Base-by-base conservation (phyloP, 1,140 invertebrate genomes). In the Asobara japonica region DNA sequence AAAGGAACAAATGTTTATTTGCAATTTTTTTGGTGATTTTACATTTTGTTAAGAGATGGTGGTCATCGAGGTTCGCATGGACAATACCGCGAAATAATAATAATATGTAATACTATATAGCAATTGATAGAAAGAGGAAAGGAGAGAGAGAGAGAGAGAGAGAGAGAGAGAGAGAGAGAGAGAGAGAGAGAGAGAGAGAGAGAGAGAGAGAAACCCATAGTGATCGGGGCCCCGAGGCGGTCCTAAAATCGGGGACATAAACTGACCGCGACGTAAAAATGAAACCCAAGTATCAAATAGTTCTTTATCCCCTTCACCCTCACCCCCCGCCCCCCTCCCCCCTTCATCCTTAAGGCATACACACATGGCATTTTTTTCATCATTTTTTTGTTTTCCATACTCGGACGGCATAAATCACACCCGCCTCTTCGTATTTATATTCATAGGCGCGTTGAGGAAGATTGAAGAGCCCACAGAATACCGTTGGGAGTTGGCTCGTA, bases 261-360 rank as follows among this genome's bases (percentile, higher is more conserved):
- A 83, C 78, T 84, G 83, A 84, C 83, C 83, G 79, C 83, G 76
- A 83, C 80, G 74, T 84, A 84, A 84, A 84, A 82, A 77, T 71
- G 62, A 73, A 74, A 68, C 74, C 51, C 51, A 78, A 80, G 78
- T 81, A 83, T 81, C 76, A 78, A 81, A 80, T 83, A 79, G 75
- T 77, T 69, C 73, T 75, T 75, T 74, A 48, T 20, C 16, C 27
- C 62, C 18, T 41, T 38, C 38, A n/a, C 22, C 69, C 36, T 2
- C 66, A 61, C 30, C n/a, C 51, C 22, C 16, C 33, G n/a, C 30
- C 41, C 38, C 30, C 29, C 11, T 13, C 33, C 36, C 41, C 27
- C 36, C 45, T 33, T 60, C 31, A 1, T 7, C 16, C 61, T 51
- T 29, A 41, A 65, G 31, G 31, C 22, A 18, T 20, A 36, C 36